Conservation (phyloP, 1,140 invertebrate genomes). For the Drosophila gunungcola region DNA sequence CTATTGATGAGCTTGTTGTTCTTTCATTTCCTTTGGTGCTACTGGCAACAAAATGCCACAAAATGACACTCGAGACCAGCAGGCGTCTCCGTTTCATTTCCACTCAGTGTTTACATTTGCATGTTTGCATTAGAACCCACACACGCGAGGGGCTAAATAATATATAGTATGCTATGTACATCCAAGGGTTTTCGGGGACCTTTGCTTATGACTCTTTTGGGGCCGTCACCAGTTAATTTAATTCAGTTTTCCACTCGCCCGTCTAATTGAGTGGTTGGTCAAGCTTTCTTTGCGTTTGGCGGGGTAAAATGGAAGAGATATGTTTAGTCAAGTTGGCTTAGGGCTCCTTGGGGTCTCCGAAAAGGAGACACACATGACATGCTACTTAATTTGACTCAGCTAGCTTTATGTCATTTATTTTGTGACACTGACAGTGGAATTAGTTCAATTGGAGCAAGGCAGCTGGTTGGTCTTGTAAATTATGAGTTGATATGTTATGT, state of each 20-base stretch:
- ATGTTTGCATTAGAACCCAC: conserved; percentile 53
- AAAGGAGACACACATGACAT: conserved; percentile 37
- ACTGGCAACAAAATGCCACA: conserved; percentile 37
- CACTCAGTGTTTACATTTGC: conserved; percentile 63
- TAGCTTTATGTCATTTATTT: conserved; percentile 33
- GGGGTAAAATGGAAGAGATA: conserved; percentile 61
- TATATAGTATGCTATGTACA: not conserved
- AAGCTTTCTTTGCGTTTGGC: conserved; percentile 29
- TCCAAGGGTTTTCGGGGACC: not conserved
- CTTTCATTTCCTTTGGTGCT: conserved; percentile 60
- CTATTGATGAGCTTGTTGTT: conserved; percentile 75
- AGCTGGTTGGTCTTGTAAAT: conserved; percentile 11
- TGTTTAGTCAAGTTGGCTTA: conserved; percentile 33
- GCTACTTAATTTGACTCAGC: conserved; percentile 39
- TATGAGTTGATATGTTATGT: conserved; percentile 5
- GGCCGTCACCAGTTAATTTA: conserved; percentile 71
- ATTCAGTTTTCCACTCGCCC: conserved; percentile 56
- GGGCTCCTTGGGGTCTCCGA: conserved; percentile 17
- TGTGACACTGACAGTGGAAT: conserved; percentile 44
- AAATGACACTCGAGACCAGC: conserved; percentile 62
- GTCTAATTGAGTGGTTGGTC: conserved; percentile 73
- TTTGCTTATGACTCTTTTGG: conserved; percentile 69
- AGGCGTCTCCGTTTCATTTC: conserved; percentile 13
- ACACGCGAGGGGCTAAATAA: conserved; percentile 1
- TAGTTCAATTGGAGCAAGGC: conserved; percentile 19